Base-by-base conservation (phyloP, 1,140 invertebrate species). In the Tachypleus tridentatus region DNA sequence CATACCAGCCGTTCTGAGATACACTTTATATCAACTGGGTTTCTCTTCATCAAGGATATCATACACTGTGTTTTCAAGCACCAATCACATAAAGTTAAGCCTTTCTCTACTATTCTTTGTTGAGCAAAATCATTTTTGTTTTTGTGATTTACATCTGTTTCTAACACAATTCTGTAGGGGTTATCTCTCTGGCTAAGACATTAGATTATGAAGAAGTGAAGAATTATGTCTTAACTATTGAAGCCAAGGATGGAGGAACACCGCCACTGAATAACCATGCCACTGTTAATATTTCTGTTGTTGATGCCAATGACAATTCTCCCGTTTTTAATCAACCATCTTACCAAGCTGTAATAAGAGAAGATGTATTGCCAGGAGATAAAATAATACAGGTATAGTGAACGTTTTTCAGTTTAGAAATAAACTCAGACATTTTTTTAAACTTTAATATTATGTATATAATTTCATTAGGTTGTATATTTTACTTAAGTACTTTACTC, bases 241-340 rank as follows among this genome's bases (percentile, higher is more conserved):
- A 93, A 75, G 94, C 93, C 3, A 82, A 87, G 9, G 95, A 98
- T 75, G 86, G 87, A 4, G 93, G 81, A 3, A 88, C 10, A 6
- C 92, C 92, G 4, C 89, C 91, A 9, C 79, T 95, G 3, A 89
- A 85, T 69, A 90, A 89, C 48, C 63, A 69, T 67, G 88, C 89
- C 3, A 86, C 85, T n/a, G 83, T 94, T 4, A 94, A 95, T 73
- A 87, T 97, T 58, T 85, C 87, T 0, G 82, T 97, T 4, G 80
- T 82, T 5, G 93, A 97, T 77, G 85, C 87, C 69, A 97, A 97
- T 74, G 93, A 97, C 73, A 95, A 96, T 76, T 80, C 84, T 7
- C 93, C 93, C 3, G 80, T 84, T 54, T 97, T 97, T 74, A 82
- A 80, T 58, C 89, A 92, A 75, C 80, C 83, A 52, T 82, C 87